A percentile compares a stretch with the other conserved stretches of the same genome.
Conservation (phyloP, 2,113 vertebrate species). For the Microtus montanus region DNA sequence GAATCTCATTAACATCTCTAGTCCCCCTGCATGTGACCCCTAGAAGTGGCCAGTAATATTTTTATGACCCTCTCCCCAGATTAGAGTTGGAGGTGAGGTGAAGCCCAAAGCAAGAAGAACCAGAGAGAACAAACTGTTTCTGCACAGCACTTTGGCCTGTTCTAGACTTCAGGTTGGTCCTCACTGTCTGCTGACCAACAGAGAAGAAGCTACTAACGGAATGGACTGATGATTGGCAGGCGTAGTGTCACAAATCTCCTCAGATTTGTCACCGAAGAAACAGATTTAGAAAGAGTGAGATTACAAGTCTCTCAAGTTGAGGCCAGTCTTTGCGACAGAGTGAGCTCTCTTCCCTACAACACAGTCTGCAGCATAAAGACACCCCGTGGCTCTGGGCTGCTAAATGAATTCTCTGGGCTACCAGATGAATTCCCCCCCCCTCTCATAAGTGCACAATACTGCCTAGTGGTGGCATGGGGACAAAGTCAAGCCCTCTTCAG, state of each 20-base stretch:
- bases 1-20: not conserved
- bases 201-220: not conserved
- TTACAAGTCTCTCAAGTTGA: not conserved
- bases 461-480: too few relatives aligned
- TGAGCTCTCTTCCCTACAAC: not conserved
- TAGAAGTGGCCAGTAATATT: not conserved
- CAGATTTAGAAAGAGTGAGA: not conserved
- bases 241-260: not conserved
- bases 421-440: not conserved
- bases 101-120: not conserved
- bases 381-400: not conserved
- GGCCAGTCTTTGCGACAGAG: too few relatives aligned
- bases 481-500: not conserved
- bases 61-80: not conserved
- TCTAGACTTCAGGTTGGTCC: not conserved
- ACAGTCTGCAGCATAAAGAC: rapidly evolving
- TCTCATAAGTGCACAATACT: not conserved
- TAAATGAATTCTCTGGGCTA: not conserved
- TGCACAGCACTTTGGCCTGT: not conserved
- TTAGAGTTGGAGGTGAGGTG: not conserved
- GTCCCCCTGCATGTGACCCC: too few relatives aligned
- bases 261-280: not conserved
- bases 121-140: not conserved
- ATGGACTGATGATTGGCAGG: too few relatives aligned
- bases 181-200: not conserved